Evolutionary conservation across 2,113 vertebrate species (phyloP), one percentile per base, ranked within the genome.

Genomic region (Nymphicus hollandicus): DNA sequence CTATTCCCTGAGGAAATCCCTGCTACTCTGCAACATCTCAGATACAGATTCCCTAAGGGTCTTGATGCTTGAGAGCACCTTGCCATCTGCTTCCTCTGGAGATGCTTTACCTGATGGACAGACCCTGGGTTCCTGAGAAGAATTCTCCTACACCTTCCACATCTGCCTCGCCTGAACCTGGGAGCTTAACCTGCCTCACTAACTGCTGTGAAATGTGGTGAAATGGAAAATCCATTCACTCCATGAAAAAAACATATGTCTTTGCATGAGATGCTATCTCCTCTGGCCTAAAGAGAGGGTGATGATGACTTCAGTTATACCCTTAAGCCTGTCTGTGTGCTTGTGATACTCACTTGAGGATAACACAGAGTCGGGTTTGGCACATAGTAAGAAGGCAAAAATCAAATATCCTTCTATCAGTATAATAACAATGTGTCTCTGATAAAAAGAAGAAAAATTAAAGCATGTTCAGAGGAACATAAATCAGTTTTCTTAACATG

Each of bases 151-250:
- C 9, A 39, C 3, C 23, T 87, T 81, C 22, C 24, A 33, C 0
- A 0, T 5, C 53, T 55, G 25, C 17, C 25, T 84, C 0, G 0
- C 25, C 35, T 35, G 17, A 53, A 5, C 27, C 31, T 25, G 29
- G 13, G 29, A 47, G 2, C 43, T 81, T 84, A 49, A 39, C 13
- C 0, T 0, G 0, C 6, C 6, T 56, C 8, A 1, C 1, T 69
- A 31, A 50, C 18, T 53, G 8, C 18, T 79, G 20, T 20, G 9
- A 28, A 47, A 37, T 1, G 0, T 20, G 15, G 9, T 37, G n/a
- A 60, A 88, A 60, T 0, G 1, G 14, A 58, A 82, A 70, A 70
- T 46, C 69, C 19, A 44, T 44, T 25, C 33, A 50, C 27, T 33
- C 33, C 0, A 0, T 46, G 44, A 70, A 71, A 88, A 88, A 13